Conservation (phyloP, 2,888 invertebrate genomes). For the Trissonchulus sp. region DNA sequence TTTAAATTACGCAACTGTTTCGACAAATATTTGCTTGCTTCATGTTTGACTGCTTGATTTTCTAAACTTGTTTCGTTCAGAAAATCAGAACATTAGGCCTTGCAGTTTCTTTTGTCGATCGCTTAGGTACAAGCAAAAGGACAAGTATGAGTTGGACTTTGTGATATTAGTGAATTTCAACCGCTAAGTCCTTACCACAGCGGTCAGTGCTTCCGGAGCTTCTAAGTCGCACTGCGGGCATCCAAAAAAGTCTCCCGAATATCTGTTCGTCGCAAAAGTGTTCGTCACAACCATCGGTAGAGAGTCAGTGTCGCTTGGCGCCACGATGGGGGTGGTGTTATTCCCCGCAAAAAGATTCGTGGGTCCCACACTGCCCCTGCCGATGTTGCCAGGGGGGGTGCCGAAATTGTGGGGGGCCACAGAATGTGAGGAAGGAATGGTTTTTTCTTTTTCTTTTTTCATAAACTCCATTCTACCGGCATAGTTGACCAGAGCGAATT, state of each 20-base stretch:
- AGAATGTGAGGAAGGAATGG: neutral
- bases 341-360: too few relatives aligned
- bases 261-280: neutral
- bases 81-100: too few relatives aligned
- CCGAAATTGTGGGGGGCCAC: neutral
- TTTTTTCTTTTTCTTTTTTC: slow-evolving; percentile 28
- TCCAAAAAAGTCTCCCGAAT: slow-evolving; percentile 11
- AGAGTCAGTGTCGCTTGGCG: too few relatives aligned
- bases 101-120: too few relatives aligned
- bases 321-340: neutral
- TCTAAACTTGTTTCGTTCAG: too few relatives aligned
- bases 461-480: slow-evolving; percentile 73
- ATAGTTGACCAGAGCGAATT: slow-evolving; percentile 93
- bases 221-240: slow-evolving; percentile 24
- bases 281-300: neutral
- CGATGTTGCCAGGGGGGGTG: neutral
- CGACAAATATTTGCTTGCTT: too few relatives aligned
- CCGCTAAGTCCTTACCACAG: slow-evolving; percentile 14
- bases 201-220: slow-evolving; percentile 9
- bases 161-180: too few relatives aligned
- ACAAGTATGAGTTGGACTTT: too few relatives aligned
- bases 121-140: too few relatives aligned
- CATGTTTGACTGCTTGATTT: too few relatives aligned
- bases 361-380: too few relatives aligned
- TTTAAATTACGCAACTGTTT: too few relatives aligned